Percentiles rank a stretch among this genome's conserved stretches.
These are phyloP conservation scores for Acrobasis repandana DNA, from an alignment of 2,888 invertebrate species.

Conservation along the genomic window DNA sequence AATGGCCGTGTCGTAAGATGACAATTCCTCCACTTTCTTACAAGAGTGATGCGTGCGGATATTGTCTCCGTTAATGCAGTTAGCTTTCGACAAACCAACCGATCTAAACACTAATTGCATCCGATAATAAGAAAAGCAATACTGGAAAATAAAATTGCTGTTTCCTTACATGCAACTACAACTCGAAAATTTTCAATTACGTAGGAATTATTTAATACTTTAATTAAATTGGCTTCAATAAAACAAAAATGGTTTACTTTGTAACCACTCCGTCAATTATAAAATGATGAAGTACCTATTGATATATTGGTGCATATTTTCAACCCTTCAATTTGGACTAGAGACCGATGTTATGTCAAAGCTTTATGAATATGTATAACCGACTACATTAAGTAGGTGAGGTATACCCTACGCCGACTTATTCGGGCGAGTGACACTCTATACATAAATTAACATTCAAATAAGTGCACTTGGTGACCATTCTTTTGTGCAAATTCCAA, in stretches of 20 bases:
- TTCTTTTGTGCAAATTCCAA: background rate
- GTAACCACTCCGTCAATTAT: background rate
- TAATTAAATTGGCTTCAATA: too few relatives aligned
- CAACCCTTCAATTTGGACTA: constrained; percentile 24
- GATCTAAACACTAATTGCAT: constrained; percentile 14
- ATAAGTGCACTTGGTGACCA: constrained; percentile 14
- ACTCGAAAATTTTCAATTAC: too few relatives aligned
- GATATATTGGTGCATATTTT: background rate
- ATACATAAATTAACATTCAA: constrained; percentile 34
- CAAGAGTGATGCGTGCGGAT: constrained; percentile 49
- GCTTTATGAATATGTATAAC: constrained; percentile 36
- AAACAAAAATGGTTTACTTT: too few relatives aligned
- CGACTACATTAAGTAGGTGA: constrained; percentile 27
- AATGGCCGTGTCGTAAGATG: constrained; percentile 68
- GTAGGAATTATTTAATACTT: too few relatives aligned
- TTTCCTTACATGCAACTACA: too few relatives aligned
- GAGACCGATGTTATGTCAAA: constrained; percentile 23
- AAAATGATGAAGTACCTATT: background rate
- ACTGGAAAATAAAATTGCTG: constrained; percentile 1
- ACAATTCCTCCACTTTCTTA: constrained; percentile 57
- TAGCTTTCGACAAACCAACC: constrained; percentile 28
- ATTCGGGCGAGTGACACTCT: constrained; percentile 33
- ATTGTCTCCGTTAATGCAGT: constrained; percentile 32
- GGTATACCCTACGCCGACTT: constrained; percentile 23
- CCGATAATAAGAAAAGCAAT: constrained; percentile 22